Percentiles rank a stretch among this genome's conserved stretches.
phyloP scores from a whole-genome alignment of 2,113 vertebrate species.

The Toxotes jaculatrix region DNA sequence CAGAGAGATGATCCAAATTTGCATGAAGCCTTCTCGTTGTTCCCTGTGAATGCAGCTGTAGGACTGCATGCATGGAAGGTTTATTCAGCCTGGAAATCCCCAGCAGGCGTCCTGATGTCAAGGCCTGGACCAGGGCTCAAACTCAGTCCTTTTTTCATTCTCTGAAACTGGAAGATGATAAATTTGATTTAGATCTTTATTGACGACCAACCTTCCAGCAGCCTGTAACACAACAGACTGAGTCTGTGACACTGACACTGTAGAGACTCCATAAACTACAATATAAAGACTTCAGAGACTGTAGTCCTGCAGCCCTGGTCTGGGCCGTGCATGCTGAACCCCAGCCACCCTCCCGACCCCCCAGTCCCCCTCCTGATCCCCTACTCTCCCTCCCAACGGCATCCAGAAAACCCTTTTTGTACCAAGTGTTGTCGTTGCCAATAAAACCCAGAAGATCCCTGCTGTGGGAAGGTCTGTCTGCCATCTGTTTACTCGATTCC shows the following conservation, averaged over 20 bases:
- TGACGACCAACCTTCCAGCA: neutral
- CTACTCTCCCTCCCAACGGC: neutral
- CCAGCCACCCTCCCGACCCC: too few relatives aligned
- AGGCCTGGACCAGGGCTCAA: slow-evolving; percentile 56
- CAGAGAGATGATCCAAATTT: slow-evolving; percentile 28
- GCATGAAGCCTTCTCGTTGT: slow-evolving; percentile 74
- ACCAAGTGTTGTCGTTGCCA: slow-evolving; percentile 77
- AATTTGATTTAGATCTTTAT: neutral
- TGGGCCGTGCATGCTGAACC: slow-evolving; percentile 41
- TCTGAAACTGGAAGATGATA: neutral
- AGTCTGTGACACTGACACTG: neutral
- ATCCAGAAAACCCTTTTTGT: slow-evolving; percentile 73
- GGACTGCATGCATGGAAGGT: slow-evolving; percentile 57
- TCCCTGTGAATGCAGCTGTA: slow-evolving; percentile 61
- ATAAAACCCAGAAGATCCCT: slow-evolving; percentile 70
- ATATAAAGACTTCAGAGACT: neutral
- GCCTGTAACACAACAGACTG: neutral
- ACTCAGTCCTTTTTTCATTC: too few relatives aligned
- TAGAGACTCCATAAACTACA: neutral
- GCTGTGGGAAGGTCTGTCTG: slow-evolving; percentile 54
- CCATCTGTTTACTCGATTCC: slow-evolving; percentile 54
- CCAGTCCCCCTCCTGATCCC: too few relatives aligned
- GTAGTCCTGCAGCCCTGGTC: slow-evolving; percentile 37
- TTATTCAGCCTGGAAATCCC: slow-evolving; percentile 1
- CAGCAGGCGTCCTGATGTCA: neutral